Evolutionary conservation across 2,797 vertebrate genomes (phyloP), one percentile per base, ranked within the genome.

Genomic region (Enteromius anoplus): DNA sequence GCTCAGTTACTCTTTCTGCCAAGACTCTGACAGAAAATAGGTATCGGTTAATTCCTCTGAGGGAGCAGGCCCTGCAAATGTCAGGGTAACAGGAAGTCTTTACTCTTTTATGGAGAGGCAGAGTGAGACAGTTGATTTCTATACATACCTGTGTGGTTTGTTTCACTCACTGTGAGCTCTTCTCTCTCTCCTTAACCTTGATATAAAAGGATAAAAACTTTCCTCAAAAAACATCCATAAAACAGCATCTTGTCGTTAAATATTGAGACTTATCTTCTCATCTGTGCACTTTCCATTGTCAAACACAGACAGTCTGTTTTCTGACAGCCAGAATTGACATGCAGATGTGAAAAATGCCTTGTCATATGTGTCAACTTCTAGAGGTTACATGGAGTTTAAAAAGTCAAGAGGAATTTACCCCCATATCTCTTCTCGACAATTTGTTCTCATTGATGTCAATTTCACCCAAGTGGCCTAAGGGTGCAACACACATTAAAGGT

Each of bases 381-480:
- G 32, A 69, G 80, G 76, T 37, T 62, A 81, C 21, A 64, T 81
- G 62, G 81, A 86, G 89, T 82, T 86, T 89, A 86, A 85, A 83
- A 86, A 90, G 90, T 92, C 90, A 90, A 80, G 69, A 72, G 88
- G 85, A 93, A 91, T 91, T 92, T 85, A 91, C 45, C 10, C 83
- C 84, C 84, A 70, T 86, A 85, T 91, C 89, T 84, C 84, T 85
- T 79, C 88, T 82, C 84, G 60, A 68, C 84, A 85, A 88, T 90
- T 86, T 86, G 47, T 90, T 93, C 91, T 92, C 90, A 94, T 94
- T 93, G 94, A 94, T 93, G 91, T 91, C 91, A 91, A 93, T 94
- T 94, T 94, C 93, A 94, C 88, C 92, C 89, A 88, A 85, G 79
- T 47, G 78, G 86, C 91, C 91, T 88, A 47, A 47, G 86, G 84